These are phyloP conservation scores for Mormyrops boulengeri DNA, from an alignment of 2,797 vertebrate genomes.

Conservation along the genomic window DNA sequence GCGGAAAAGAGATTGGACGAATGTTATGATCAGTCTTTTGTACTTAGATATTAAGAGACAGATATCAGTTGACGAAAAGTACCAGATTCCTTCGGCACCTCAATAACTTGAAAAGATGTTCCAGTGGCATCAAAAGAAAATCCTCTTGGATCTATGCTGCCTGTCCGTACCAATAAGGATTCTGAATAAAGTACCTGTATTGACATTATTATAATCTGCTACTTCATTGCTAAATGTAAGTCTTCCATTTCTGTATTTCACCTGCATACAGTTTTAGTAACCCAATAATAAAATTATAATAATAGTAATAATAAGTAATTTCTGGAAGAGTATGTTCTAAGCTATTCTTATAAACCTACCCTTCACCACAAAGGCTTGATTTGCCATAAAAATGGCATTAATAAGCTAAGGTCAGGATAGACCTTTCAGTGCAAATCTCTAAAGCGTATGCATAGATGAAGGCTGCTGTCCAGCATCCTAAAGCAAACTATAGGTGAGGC, in stretches of 20 bases:
- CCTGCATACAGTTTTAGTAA: background rate
- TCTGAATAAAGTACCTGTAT: background rate
- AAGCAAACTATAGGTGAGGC: background rate
- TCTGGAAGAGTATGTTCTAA: background rate
- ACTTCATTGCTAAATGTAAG: background rate
- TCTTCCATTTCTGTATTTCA: background rate
- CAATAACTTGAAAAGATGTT: background rate
- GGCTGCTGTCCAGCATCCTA: background rate
- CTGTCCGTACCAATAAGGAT: background rate
- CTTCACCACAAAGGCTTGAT: background rate
- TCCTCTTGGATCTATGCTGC: background rate
- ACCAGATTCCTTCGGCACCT: background rate
- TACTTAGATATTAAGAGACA: background rate
- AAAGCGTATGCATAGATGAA: background rate
- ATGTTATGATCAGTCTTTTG: background rate
- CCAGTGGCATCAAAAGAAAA: background rate
- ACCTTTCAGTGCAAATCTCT: background rate
- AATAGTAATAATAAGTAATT: background rate
- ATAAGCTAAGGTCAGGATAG: background rate
- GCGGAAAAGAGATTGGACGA: background rate
- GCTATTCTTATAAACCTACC: background rate
- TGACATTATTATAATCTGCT: background rate
- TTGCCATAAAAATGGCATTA: background rate
- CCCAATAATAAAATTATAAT: background rate
- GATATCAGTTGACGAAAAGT: background rate